phyloP scores from a whole-genome alignment of 2,113 vertebrate genomes.

The Pterocles gutturalis region DNA sequence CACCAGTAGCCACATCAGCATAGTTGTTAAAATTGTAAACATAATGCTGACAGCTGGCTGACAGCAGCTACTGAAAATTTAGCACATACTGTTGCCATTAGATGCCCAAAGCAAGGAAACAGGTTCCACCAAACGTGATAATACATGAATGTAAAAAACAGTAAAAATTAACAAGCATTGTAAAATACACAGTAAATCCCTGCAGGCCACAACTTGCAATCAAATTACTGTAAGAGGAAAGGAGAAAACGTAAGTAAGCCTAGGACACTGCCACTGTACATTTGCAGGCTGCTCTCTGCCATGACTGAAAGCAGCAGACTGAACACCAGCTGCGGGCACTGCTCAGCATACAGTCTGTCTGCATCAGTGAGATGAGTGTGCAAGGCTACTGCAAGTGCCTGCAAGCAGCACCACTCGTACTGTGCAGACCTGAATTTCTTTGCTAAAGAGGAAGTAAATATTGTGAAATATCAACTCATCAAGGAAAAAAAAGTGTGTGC shows the following conservation, averaged over 20 bases:
- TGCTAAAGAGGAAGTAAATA: background rate
- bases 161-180: background rate
- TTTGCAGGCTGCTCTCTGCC: background rate
- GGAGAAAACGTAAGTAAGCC: background rate
- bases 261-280: background rate
- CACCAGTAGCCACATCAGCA: background rate
- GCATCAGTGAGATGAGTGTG: accelerated
- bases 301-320: accelerated
- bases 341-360: accelerated
- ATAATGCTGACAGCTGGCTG: background rate
- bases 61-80: background rate
- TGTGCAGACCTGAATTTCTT: background rate
- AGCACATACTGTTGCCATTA: background rate
- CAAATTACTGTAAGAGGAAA: background rate
- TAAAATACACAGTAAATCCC: background rate
- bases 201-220: background rate
- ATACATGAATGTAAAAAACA: background rate
- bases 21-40: background rate
- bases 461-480: background rate
- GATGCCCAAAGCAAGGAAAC: background rate
- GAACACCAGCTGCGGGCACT: accelerated
- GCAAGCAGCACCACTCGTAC: accelerated
- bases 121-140: background rate
- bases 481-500: accelerated
- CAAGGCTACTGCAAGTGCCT: background rate